Percentiles rank a stretch among this genome's conserved stretches.
phyloP scores from a whole-genome alignment of 2,113 vertebrate genomes.

The Microtus richardsoni region DNA sequence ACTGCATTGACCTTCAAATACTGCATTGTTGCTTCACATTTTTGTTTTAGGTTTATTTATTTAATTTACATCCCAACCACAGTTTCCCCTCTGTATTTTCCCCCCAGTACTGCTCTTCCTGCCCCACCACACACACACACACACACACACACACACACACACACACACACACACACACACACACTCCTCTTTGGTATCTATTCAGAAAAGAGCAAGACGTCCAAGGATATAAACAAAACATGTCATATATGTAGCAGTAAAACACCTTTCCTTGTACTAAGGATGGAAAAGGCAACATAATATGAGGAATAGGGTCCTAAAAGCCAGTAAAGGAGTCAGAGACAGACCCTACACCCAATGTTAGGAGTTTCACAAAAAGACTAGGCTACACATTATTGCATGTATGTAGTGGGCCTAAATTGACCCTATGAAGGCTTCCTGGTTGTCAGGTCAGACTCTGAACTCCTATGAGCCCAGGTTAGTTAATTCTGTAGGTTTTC shows the following conservation, averaged over 20 bases:
- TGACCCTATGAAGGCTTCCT: neutral
- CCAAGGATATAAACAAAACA: neutral
- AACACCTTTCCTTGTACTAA: neutral
- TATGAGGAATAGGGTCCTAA: neutral
- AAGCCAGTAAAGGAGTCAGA: neutral
- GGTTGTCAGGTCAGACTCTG: neutral
- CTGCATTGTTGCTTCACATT: neutral
- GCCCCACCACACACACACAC: neutral
- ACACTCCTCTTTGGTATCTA: neutral
- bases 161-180: neutral
- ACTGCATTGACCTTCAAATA: neutral
- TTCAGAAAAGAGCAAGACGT: neutral
- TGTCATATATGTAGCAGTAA: neutral
- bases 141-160: neutral
- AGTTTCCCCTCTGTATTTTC: neutral
- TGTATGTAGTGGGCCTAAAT: neutral
- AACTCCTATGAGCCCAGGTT: neutral
- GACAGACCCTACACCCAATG: neutral
- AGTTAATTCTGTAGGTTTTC: neutral
- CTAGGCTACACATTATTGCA: neutral
- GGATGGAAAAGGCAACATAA: neutral
- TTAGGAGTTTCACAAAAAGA: neutral
- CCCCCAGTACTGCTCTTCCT: no score
- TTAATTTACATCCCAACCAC: neutral
- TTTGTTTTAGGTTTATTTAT: neutral